Percentiles rank a stretch among this genome's conserved stretches.
phyloP scores from a whole-genome alignment of 2,797 vertebrate species.

The Tarsius wallacei region DNA sequence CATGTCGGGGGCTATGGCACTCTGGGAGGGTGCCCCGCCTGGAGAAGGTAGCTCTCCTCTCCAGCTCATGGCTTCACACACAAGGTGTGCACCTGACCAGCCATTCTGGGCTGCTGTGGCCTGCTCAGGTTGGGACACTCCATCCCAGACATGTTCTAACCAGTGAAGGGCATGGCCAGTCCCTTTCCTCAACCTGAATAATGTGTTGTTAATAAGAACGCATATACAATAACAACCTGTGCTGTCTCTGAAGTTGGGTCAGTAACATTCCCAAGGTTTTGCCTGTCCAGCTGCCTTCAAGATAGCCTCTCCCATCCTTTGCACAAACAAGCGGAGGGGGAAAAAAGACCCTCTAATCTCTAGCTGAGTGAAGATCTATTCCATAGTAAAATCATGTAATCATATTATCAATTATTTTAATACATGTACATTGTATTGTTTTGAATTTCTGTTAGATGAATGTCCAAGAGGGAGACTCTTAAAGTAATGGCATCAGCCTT shows the following conservation, averaged over 20 bases:
- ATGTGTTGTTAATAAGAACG: not conserved
- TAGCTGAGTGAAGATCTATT: not conserved
- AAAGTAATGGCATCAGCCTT: not conserved
- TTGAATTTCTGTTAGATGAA: not conserved
- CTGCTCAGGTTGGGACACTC: not conserved
- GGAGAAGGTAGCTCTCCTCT: not conserved
- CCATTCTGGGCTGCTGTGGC: not conserved
- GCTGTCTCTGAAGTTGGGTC: not conserved
- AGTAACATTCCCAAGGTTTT: not conserved
- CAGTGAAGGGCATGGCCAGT: not conserved
- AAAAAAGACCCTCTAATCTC: not conserved
- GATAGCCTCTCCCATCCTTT: not conserved
- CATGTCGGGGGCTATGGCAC: not conserved
- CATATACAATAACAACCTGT: too few relatives aligned
- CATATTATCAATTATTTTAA: not conserved
- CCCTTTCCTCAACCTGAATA: not conserved
- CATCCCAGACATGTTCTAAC: not conserved
- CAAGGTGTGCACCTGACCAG: not conserved
- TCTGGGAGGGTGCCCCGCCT: too few relatives aligned
- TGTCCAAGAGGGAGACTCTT: not conserved
- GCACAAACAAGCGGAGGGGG: not conserved
- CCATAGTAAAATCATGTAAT: not conserved
- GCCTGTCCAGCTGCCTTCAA: not conserved
- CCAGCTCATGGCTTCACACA: not conserved
- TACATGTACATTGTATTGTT: not conserved